Conservation (phyloP, 2,888 invertebrate species). For the Heteropelma amictum region DNA sequence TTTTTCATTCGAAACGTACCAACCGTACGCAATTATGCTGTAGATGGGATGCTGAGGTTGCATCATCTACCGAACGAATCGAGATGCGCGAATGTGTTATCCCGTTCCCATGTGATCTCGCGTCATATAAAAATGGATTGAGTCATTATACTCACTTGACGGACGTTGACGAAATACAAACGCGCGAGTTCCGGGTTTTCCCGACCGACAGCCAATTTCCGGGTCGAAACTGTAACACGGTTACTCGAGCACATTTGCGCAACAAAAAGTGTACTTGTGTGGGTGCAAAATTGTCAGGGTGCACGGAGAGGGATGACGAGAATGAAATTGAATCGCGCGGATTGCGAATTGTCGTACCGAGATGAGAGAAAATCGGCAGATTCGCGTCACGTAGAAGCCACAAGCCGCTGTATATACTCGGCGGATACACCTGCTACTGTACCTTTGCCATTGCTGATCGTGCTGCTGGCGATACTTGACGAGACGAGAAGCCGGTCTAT, state of each 20-base stretch:
- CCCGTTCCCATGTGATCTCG: too few species aligned
- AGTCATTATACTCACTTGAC: too few species aligned
- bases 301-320: neutral
- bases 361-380: constrained; percentile 61
- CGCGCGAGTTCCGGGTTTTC: too few species aligned
- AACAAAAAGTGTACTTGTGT: neutral
- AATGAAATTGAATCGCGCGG: constrained; percentile 47
- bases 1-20: too few species aligned
- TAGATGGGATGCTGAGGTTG: too few species aligned
- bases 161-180: too few species aligned
- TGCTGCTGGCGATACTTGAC: constrained; percentile 33
- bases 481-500: constrained; percentile 10
- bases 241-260: neutral
- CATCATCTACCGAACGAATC: too few species aligned
- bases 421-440: constrained; percentile 67
- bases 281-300: neutral
- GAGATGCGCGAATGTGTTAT: too few species aligned
- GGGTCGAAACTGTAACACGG: too few species aligned
- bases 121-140: too few species aligned
- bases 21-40: too few species aligned
- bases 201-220: too few species aligned
- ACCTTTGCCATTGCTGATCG: neutral
- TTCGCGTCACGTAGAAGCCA: constrained; percentile 68
- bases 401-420: constrained; percentile 22
- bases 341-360: constrained; percentile 46